Base-by-base conservation (phyloP, 2,888 invertebrate genomes). In the Stenodera caucasica region DNA sequence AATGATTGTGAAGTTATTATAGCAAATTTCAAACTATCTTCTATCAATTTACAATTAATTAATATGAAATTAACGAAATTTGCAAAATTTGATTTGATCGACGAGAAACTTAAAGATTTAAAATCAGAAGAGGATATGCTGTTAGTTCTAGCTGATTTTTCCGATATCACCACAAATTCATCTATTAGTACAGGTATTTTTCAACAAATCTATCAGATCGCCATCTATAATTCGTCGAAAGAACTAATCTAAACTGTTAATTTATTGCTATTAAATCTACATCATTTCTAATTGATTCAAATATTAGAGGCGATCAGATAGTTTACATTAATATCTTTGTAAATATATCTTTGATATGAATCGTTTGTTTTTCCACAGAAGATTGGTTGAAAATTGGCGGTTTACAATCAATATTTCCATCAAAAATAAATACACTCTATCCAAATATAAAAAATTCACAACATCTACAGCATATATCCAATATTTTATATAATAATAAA, bases 11-110 rank as follows among this genome's bases (percentile, higher is more conserved):
- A 75, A 54, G 70, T 70, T 26, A 67, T 74, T 21, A 64, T 81
- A 75, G 67, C 81, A 78, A 83, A 82, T 59, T 85, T 85, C 77
- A 79, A 82, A 52, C 72, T 86, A 35, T 83, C 82, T 73, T 82
- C 82, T 59, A 74, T 81, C 49, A 82, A 82, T 60, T 66, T 84
- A 45, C 78, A 84, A 63, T 69, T 85, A 29, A 80, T 85, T 61
- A 86, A 86, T 67, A 67, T 75, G 61, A 68, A 66, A 53, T 51
- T 75, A 30, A 65, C 68, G 26, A 66, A 64, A 45, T 52, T 55
- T 15, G 69, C 72, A 15, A 64, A 72, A 52, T 23, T 72, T 14
- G 59, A 64, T 9, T 57, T 65, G 32, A 64, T 73, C 26, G 61
- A 70, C 26, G 63, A 70, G 40, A 72, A 72, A 60, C 62, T 76